phyloP scores from a whole-genome alignment of 2,888 invertebrate species.

The Poecilobothrus nobilitatus region DNA sequence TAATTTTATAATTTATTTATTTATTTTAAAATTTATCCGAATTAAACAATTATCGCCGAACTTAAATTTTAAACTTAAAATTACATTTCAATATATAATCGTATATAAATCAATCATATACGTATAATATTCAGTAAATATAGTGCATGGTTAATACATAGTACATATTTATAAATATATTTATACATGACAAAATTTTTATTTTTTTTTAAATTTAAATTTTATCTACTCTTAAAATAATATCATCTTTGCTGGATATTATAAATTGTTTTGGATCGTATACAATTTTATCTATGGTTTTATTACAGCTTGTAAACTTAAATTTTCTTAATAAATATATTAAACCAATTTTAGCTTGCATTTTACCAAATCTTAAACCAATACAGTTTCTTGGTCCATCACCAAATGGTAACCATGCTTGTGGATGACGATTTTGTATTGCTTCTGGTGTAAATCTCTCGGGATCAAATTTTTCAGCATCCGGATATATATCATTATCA shows the following conservation, averaged over 20 bases:
- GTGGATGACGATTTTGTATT: slow-evolving; percentile 45
- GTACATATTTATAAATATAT: no score
- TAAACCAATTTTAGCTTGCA: slow-evolving; percentile 34
- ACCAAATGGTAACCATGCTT: slow-evolving; percentile 37
- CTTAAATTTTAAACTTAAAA: no score
- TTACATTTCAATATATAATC: no score
- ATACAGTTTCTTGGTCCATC: slow-evolving; percentile 39
- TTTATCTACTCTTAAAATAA: slow-evolving; percentile 8
- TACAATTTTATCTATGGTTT: slow-evolving; percentile 22
- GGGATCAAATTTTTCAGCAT: slow-evolving; percentile 55
- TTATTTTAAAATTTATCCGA: no score
- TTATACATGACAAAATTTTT: no score
- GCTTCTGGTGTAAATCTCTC: slow-evolving; percentile 52
- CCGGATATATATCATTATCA: slow-evolving; percentile 51
- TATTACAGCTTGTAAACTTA: slow-evolving; percentile 28
- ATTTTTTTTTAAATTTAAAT: no score
- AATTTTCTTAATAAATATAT: slow-evolving; percentile 31
- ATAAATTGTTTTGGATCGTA: slow-evolving; percentile 12
- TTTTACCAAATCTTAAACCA: slow-evolving; percentile 37
- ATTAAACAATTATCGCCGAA: no score
- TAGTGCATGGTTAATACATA: no score
- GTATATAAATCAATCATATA: no score
- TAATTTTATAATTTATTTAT: no score
- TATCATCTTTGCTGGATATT: slow-evolving; percentile 16
- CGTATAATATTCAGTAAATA: no score